Conservation (phyloP, 53 echinoderm and acorn worm species). For the Luidia sarsii region DNA sequence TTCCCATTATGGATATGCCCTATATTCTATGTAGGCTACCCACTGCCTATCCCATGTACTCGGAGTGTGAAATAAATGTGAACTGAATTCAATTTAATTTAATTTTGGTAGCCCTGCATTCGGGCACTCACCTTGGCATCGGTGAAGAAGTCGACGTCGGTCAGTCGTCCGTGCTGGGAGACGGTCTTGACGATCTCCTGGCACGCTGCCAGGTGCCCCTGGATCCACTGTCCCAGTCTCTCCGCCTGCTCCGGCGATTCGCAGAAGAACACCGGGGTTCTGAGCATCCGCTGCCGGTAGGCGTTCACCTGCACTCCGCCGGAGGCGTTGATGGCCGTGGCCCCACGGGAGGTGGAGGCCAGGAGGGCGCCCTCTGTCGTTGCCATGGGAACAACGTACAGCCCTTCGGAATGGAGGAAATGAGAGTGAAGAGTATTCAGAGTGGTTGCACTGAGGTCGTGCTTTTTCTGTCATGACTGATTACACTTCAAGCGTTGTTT, state of each 20-base stretch:
- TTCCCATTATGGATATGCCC: no score
- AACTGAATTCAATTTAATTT: no score
- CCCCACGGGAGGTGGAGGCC: conserved; percentile 12
- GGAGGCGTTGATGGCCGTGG: not conserved
- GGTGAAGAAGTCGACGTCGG: not conserved
- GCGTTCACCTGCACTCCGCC: conserved; percentile 1
- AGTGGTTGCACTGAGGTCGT: no score
- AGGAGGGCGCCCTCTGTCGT: conserved; percentile 24
- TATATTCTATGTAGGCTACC: no score
- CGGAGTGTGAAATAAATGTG: no score
- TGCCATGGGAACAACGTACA: conserved; percentile 21
- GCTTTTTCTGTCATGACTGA: no score
- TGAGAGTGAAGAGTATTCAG: no score
- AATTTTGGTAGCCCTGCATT: no score
- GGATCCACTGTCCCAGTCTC: not conserved
- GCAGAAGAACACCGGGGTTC: not conserved
- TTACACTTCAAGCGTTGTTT: no score
- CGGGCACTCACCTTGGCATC: not conserved
- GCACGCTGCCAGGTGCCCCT: not conserved
- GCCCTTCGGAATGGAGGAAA: no score
- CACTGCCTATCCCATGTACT: no score
- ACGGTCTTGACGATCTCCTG: not conserved
- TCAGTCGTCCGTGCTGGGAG: not conserved
- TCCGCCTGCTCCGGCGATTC: not conserved
- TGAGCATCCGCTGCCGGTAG: not conserved